Conservation (phyloP, 2,797 vertebrate species). For the Buphagus erythrorhynchus region DNA sequence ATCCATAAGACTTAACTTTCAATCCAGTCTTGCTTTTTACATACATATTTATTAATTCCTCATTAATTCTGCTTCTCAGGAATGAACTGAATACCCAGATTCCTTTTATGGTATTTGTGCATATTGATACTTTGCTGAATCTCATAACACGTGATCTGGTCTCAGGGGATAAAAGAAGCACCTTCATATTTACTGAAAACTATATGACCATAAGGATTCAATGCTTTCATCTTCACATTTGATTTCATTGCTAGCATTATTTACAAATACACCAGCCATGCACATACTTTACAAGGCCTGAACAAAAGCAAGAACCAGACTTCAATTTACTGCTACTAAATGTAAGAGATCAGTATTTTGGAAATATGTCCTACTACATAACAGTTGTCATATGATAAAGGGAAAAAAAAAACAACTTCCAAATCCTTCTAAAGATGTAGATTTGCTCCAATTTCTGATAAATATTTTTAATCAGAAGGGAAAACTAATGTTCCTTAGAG, state of each 20-base stretch:
- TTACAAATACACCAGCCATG: background rate
- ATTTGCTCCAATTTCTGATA: background rate
- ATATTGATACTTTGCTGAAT: background rate
- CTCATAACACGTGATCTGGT: background rate
- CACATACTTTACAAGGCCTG: background rate
- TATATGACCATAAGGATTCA: background rate
- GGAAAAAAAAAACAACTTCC: fast-evolving
- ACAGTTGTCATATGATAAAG: background rate
- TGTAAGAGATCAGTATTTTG: background rate
- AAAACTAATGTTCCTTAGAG: background rate
- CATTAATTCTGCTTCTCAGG: background rate
- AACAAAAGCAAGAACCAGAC: background rate
- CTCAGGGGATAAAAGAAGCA: background rate
- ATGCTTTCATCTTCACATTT: background rate
- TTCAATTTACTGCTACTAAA: background rate
- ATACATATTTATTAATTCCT: background rate
- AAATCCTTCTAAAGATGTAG: background rate
- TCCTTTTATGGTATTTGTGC: background rate
- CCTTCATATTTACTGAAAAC: background rate
- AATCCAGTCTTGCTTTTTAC: background rate
- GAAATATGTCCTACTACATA: background rate
- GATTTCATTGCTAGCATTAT: background rate
- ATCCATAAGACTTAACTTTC: background rate
- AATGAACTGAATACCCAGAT: background rate
- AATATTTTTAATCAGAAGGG: background rate